A percentile compares a stretch with the other conserved stretches of the same genome.
Evolutionary conservation across 2,113 vertebrate species (phyloP).

Genomic region (Archocentrus centrarchus): DNA sequence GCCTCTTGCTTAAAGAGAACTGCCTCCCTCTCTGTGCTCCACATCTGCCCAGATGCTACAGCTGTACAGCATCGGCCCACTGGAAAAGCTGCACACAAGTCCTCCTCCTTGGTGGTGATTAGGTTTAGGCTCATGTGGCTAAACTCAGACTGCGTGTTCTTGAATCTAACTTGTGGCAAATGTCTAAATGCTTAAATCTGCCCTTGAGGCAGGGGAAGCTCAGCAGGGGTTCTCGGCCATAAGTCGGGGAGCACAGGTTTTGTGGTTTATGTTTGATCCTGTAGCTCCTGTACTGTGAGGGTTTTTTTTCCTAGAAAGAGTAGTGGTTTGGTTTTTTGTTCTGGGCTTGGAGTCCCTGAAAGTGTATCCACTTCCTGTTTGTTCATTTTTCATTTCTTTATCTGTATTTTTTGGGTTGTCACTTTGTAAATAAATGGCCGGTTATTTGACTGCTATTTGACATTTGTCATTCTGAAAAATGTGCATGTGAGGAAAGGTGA

Average conservation of each 20-base stretch:
- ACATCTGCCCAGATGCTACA: conserved; percentile 1
- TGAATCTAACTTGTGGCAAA: not conserved
- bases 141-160: not conserved
- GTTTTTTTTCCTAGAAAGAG: not conserved
- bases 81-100: not conserved
- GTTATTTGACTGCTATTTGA: not conserved
- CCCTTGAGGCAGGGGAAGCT: not conserved
- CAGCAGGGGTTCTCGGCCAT: not conserved
- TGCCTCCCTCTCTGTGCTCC: not conserved
- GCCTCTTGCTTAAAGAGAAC: not conserved
- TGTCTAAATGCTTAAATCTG: not conserved
- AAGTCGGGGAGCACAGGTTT: not conserved
- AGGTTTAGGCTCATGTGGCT: not conserved
- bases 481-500: too few species aligned
- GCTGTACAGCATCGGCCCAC: not conserved
- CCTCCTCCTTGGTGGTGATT: not conserved
- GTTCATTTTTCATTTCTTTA: conserved; percentile 4
- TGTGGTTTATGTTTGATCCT: not conserved
- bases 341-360: not conserved
- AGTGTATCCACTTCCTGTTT: not conserved
- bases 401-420: not conserved
- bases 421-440: not conserved
- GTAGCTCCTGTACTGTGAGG: not conserved
- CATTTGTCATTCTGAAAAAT: too few species aligned
- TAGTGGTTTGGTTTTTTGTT: not conserved